Conservation (phyloP, 2,113 vertebrate genomes). For the Caloenas nicobarica region DNA sequence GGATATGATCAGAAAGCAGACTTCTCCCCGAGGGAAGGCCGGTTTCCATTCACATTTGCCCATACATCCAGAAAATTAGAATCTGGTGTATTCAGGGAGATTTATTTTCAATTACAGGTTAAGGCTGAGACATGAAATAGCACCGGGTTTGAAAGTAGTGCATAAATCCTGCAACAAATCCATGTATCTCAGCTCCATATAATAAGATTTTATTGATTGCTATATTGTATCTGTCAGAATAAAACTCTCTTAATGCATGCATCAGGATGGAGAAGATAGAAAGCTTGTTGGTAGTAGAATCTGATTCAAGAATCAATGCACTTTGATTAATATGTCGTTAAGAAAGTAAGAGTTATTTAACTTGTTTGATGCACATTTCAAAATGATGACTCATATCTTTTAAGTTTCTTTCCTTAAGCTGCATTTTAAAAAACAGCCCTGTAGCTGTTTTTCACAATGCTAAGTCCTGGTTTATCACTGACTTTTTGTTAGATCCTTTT, state of each 20-base stretch:
- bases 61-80: slow-evolving; percentile 47
- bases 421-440: not conserved
- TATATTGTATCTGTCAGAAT: slow-evolving; percentile 70
- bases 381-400: slow-evolving; percentile 38
- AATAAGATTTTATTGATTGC: slow-evolving; percentile 70
- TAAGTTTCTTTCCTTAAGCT: slow-evolving; percentile 21
- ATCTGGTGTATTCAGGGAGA: slow-evolving; percentile 51
- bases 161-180: slow-evolving; percentile 65
- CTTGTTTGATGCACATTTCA: slow-evolving; percentile 51
- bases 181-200: slow-evolving; percentile 64
- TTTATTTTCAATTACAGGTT: slow-evolving; percentile 76
- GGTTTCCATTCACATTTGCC: slow-evolving; percentile 16
- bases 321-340: slow-evolving; percentile 69
- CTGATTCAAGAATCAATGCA: slow-evolving; percentile 53
- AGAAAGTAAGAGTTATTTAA: slow-evolving; percentile 72
- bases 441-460: not conserved
- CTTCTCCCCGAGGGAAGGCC: not conserved
- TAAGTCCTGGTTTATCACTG: not conserved
- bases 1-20: not conserved
- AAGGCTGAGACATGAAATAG: slow-evolving; percentile 63
- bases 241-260: slow-evolving; percentile 66
- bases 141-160: slow-evolving; percentile 18
- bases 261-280: slow-evolving; percentile 54
- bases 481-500: not conserved
- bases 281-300: slow-evolving; percentile 40